phyloP scores from a whole-genome alignment of 2,113 vertebrate genomes.

The Laticauda colubrina region DNA sequence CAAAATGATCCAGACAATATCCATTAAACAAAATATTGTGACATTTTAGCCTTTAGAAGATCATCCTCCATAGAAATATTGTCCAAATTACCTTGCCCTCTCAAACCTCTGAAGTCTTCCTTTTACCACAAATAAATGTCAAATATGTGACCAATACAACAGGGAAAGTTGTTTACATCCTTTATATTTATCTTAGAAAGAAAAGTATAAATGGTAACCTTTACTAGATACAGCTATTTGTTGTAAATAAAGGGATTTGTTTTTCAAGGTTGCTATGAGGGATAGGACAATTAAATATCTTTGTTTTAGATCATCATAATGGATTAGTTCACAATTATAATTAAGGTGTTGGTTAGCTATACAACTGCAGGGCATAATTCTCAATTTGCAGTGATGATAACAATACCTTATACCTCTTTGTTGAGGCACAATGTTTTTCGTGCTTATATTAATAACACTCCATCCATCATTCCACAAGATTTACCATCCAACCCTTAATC shows the following conservation, averaged over 20 bases:
- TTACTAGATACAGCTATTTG: too few relatives aligned
- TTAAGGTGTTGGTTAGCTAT: not conserved
- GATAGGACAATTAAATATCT: not conserved
- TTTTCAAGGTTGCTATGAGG: not conserved
- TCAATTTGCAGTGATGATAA: not conserved
- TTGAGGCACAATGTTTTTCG: rapidly evolving
- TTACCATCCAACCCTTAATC: not conserved
- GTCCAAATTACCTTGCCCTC: not conserved
- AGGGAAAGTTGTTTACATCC: not conserved
- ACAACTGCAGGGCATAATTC: not conserved
- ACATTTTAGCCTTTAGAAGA: not conserved
- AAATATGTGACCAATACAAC: not conserved
- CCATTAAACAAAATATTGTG: not conserved
- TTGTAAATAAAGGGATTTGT: not conserved
- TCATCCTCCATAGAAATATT: not conserved
- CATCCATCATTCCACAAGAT: not conserved
- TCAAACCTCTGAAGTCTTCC: not conserved
- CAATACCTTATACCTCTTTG: not conserved
- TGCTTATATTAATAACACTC: rapidly evolving
- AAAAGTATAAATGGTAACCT: not conserved
- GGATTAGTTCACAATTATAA: not conserved
- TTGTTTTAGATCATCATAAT: not conserved
- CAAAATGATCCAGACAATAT: not conserved
- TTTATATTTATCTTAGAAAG: not conserved
- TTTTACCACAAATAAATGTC: not conserved